phyloP scores from a whole-genome alignment of 2,888 invertebrate genomes.

The Drosophila bunnanda region DNA sequence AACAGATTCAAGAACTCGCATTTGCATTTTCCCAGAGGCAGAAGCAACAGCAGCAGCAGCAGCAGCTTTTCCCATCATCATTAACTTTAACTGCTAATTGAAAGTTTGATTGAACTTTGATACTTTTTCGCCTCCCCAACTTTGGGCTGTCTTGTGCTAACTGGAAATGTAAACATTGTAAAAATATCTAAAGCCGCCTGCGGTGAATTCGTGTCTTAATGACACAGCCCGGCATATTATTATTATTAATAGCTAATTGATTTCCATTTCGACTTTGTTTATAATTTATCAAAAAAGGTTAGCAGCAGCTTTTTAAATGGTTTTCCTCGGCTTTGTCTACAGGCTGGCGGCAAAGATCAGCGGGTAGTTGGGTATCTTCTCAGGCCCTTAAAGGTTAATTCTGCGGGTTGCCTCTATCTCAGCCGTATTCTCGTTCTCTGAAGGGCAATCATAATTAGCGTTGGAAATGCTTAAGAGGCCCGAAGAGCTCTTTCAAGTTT shows the following conservation, averaged over 20 bases:
- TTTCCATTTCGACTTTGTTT: constrained; percentile 51
- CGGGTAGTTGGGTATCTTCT: constrained; percentile 30
- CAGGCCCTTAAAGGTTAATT: constrained; percentile 50
- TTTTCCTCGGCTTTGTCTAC: constrained; percentile 26
- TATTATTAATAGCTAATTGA: constrained; percentile 79
- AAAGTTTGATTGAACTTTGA: constrained; percentile 56
- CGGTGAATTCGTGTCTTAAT: constrained; percentile 50
- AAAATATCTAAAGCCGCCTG: constrained; percentile 25
- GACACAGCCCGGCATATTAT: constrained; percentile 39
- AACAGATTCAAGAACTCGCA: constrained; percentile 21
- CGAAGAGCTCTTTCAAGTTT: constrained; percentile 50
- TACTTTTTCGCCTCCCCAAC: constrained; percentile 10
- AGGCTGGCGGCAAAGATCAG: constrained; percentile 21
- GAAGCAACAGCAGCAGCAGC: constrained; percentile 4
- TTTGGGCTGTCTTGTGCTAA: constrained; percentile 2
- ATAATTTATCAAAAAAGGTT: constrained; percentile 66
- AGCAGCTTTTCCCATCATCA: constrained; percentile 42
- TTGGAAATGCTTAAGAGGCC: constrained; percentile 28
- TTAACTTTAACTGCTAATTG: constrained; percentile 74
- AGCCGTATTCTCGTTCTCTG: constrained; percentile 37
- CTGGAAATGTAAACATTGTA: constrained; percentile 42
- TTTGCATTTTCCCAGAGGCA: constrained; percentile 42
- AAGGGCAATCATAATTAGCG: constrained; percentile 78
- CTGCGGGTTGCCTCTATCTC: constrained; percentile 20
- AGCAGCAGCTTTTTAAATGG: constrained; percentile 42